phyloP scores from a whole-genome alignment of 2,797 vertebrate species.

The Hypotaenidia philippensis region DNA sequence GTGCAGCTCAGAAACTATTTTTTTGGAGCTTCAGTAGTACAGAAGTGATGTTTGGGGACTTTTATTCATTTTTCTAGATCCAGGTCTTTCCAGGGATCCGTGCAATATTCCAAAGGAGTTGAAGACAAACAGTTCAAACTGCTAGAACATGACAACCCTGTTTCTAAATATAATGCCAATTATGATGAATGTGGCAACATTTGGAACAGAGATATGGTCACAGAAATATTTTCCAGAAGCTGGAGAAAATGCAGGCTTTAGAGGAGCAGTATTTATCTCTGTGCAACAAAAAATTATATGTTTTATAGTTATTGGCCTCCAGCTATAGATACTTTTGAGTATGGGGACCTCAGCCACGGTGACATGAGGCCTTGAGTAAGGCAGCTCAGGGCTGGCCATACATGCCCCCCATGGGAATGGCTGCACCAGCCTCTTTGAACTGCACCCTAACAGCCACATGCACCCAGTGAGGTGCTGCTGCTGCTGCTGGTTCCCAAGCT shows the following conservation, averaged over 20 bases:
- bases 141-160: not conserved
- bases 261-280: not conserved
- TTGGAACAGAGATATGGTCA: not conserved
- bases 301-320: not conserved
- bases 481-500: not conserved
- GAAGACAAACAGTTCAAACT: constrained; percentile 19
- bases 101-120: not conserved
- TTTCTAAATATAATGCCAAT: constrained; percentile 44
- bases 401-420: rapidly evolving
- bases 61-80: not conserved
- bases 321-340: not conserved
- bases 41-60: not conserved
- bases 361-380: not conserved
- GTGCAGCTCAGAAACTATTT: not conserved
- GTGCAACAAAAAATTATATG: not conserved
- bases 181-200: not conserved
- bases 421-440: not conserved
- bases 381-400: not conserved
- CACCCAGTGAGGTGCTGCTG: not conserved
- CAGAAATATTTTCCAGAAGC: not conserved
- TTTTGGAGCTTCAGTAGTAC: not conserved
- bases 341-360: not conserved
- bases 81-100: not conserved
- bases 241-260: not conserved
- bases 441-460: not conserved